Base-by-base conservation (phyloP, 1,140 invertebrate genomes). In the Tribolium madens region DNA sequence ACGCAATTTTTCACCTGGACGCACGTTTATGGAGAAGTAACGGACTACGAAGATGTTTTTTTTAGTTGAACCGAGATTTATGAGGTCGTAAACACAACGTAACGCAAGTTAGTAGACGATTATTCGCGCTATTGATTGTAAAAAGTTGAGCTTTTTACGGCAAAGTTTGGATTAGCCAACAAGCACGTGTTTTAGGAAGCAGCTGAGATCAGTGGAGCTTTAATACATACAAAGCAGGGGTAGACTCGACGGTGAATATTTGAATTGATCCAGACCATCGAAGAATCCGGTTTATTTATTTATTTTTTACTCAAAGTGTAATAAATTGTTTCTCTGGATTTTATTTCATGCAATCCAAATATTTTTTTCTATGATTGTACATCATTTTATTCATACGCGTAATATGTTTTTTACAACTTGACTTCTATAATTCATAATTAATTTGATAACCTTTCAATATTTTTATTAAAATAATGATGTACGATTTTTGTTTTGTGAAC, bases 1-100 rank as follows among this genome's bases (percentile, higher is more conserved):
- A 64, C 57, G 21, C 57, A 12, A 64, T 64, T 64, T 33, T 12
- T 64, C 26, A 21, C 36, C 36, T 57, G 46, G 2, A n/a, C n/a
- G 46, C 12, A n/a, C n/a, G n/a, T 47, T 47, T 47, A 47, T 47
- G 26, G 26, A 31, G 2, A 31, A 31, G 6, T 31, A 31, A 31
- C 26, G 26, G n/a, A n/a, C n/a, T n/a, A n/a, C 26, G 2, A 31
- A 31, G 26, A 31, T 31, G 6, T 3, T 3, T 31, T 31, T 31
- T 31, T 31, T 6, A 6, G 6, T n/a, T n/a, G 36, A 42, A 42
- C 4, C 9, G 7, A 9, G 36, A 42, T 42, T 42, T 42, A 42
- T 7, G 36, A 42, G 7, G 36, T 5, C 21, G 21, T 26, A 42
- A n/a, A 42, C 36, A n/a, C 9, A 42, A 42, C 36, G 36, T 42